Conservation (phyloP, 2,113 vertebrate species). For the Marmota flaviventris region DNA sequence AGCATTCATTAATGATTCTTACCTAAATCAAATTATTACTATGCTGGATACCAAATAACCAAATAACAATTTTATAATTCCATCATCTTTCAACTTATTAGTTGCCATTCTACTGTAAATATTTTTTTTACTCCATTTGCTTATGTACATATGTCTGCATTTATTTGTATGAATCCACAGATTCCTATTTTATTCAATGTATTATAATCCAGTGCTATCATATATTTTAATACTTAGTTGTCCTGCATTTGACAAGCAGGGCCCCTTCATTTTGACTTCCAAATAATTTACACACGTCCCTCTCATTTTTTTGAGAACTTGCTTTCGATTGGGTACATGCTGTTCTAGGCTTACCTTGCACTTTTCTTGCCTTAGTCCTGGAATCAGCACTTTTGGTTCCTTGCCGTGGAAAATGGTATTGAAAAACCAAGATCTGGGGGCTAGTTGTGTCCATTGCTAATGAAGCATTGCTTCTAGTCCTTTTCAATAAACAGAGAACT, state of each 20-base stretch:
- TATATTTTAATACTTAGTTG: neutral
- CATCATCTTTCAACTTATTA: neutral
- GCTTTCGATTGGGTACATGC: neutral
- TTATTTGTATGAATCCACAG: neutral
- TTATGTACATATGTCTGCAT: neutral
- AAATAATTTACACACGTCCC: neutral
- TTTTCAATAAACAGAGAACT: neutral
- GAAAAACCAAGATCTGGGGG: neutral
- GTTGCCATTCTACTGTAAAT: neutral
- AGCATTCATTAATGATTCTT: slow-evolving; percentile 24
- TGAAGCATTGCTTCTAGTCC: neutral
- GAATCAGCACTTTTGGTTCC: neutral
- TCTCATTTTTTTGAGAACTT: slow-evolving; percentile 19
- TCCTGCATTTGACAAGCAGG: neutral
- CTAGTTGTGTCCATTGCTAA: neutral
- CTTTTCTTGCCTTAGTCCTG: neutral
- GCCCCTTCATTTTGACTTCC: neutral
- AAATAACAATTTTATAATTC: neutral
- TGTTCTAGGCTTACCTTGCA: neutral
- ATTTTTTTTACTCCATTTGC: neutral
- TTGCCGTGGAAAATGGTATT: slow-evolving; percentile 45
- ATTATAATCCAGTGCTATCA: neutral
- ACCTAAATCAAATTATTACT: neutral
- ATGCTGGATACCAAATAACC: neutral
- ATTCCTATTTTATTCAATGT: slow-evolving; percentile 22